Evolutionary conservation across 2,113 vertebrate genomes (phyloP), one percentile per base, ranked within the genome.

Genomic region (Halichoeres trimaculatus): DNA sequence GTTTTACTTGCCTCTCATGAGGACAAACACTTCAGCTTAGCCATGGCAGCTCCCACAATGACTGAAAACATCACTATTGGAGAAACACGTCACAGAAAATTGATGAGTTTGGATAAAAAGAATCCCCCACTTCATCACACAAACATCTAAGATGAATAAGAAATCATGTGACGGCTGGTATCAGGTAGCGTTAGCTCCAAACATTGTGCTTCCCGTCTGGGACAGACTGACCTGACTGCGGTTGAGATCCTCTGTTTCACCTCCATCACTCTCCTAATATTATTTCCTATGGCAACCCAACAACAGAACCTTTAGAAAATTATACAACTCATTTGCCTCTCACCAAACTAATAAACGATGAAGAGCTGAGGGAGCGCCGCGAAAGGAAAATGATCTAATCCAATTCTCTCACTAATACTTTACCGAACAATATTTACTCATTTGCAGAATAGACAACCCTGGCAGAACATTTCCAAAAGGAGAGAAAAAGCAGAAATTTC

Each of bases 351-450:
- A 72, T 50, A 64, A 63, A 48, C 22, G 19, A 67, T 81, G 63
- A 84, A 81, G 78, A 80, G 76, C 67, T 40, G 67, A 79, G 67
- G 61, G 36, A 51, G 56, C 8, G 43, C 75, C 76, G 45, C 74
- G 67, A 79, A 80, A 83, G 82, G 60, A 84, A 76, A 85, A 83
- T 85, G 35, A 87, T 72, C 74, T 81, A 86, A 86, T 86, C 68
- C 65, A 6, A 38, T 68, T 75, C 80, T 59, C 62, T 58, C 55
- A 8, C 45, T 30, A 53, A 75, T 45, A 58, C 52, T 62, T 87
- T 58, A 11, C 69, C 59, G 35, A 47, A 81, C 69, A 47, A 81
- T 61, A 71, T 74, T 75, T 63, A 83, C 76, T 58, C 56, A 89
- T 80, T 71, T 80, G 41, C 59, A 74, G 53, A 84, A 80, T 78